Evolutionary conservation across 92 coral and sea anemone species (phyloP), one percentile per base, ranked within the genome.

Genomic region (Actinostola sp.): DNA sequence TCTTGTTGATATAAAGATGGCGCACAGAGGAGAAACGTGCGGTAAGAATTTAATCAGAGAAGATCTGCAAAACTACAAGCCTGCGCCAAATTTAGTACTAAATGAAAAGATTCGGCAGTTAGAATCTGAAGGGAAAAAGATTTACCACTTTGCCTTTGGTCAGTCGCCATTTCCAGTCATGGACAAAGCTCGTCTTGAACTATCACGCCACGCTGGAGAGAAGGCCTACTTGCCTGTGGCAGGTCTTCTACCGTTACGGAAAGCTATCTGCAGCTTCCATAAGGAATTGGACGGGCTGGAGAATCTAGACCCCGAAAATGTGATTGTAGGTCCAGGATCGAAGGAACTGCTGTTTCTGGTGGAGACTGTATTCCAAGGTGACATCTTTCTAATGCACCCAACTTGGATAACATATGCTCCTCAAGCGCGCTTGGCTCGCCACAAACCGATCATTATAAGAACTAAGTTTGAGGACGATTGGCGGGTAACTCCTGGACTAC

Each of bases 81-180:
- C 84, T 23, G 84, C 89, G 8, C 38, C 66, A 7, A 84, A 84
- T 62, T 43, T 84, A 23, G 57, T 77, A n/a, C n/a, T 84, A 14
- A 84, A 77, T 65, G 84, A 77, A 35, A 84, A 78, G 34, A 58
- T 84, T 45, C 71, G 67, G 21, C 79, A 77, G 24, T 54, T 84
- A 14, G 30, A 70, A 17, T 61, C 69, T 0, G 53, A 81, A 24
- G 89, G 89, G 7, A 48, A 62, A 31, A 58, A 51, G 16, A 65
- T 84, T 1, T 70, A 84, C 46, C 89, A 84, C 55, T 75, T 84
- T 25, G 89, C 70, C 21, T 84, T 84, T 66, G 89, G 89, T 8
- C 89, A 84, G 53, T 84, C 89, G 15, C 89, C 89, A 0, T 84
- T 84, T 20, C 84, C 89, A 14, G 58, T 78, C 0, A 32, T 77